phyloP scores from a whole-genome alignment of 2,113 vertebrate genomes.

The Entelurus aequoreus region DNA sequence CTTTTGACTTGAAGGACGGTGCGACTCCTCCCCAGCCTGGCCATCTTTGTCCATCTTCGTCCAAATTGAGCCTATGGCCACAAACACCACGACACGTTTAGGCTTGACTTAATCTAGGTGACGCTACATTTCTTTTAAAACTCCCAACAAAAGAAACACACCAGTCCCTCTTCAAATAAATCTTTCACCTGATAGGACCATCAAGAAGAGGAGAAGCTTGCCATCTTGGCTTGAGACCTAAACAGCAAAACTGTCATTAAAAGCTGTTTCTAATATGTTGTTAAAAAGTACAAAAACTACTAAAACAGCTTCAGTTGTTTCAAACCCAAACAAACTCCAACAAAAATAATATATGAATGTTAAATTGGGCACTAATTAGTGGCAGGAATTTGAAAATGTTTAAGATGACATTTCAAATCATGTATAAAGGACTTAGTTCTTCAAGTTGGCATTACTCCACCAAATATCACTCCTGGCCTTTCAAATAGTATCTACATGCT shows the following conservation, averaged over 20 bases:
- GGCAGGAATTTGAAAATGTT: too few relatives aligned
- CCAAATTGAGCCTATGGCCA: conserved; percentile 82
- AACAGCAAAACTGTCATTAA: neutral
- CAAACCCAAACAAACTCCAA: too few relatives aligned
- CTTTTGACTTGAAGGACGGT: conserved; percentile 93
- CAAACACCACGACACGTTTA: neutral
- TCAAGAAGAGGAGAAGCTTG: conserved; percentile 67
- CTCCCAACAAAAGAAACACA: conserved; percentile 65
- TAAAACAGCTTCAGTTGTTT: too few relatives aligned
- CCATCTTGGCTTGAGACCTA: conserved; percentile 72
- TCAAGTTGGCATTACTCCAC: conserved; percentile 60
- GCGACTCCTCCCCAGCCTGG: conserved; percentile 84
- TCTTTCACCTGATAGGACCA: conserved; percentile 91
- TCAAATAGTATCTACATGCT: conserved; percentile 67
- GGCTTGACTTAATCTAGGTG: neutral
- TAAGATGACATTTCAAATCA: too few relatives aligned
- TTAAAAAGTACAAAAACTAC: neutral
- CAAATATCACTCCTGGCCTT: conserved; percentile 78
- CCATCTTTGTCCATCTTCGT: conserved; percentile 92
- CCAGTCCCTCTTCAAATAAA: conserved; percentile 91
- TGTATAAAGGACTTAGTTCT: conserved; percentile 73
- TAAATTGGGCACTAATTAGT: too few relatives aligned
- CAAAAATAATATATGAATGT: too few relatives aligned
- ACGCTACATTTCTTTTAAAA: neutral
- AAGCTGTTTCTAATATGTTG: neutral